phyloP scores from a whole-genome alignment of 23 tunicate species.

The Halocynthia aurantium region DNA sequence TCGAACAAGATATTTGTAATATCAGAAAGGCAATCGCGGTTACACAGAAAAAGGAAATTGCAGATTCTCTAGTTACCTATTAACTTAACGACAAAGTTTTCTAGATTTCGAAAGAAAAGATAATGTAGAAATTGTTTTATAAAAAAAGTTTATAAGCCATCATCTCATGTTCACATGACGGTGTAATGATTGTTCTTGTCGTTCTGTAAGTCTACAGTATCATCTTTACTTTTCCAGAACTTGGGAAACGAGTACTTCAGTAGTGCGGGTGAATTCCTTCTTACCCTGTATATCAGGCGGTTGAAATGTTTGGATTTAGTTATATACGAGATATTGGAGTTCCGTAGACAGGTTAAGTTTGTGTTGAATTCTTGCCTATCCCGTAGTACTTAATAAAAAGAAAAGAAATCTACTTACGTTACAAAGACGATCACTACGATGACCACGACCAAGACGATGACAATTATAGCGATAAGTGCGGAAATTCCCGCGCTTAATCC shows the following conservation, averaged over 20 bases:
- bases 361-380: constrained; percentile 14
- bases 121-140: too few relatives aligned
- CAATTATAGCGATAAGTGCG: constrained; percentile 42
- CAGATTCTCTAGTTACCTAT: too few relatives aligned
- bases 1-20: too few relatives aligned
- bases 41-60: too few relatives aligned
- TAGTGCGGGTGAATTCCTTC: constrained; percentile 46
- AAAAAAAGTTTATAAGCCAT: neutral
- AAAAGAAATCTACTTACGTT: constrained; percentile 40
- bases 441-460: constrained; percentile 40
- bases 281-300: constrained; percentile 37
- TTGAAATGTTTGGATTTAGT: constrained; percentile 1
- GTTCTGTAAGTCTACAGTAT: constrained; percentile 34
- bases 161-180: constrained; percentile 34
- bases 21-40: too few relatives aligned
- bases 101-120: too few relatives aligned
- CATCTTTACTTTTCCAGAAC: constrained; percentile 44
- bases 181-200: constrained; percentile 39
- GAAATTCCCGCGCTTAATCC: constrained; percentile 27
- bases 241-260: constrained; percentile 43
- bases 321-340: too few relatives aligned
- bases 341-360: neutral
- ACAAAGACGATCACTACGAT: constrained; percentile 43
- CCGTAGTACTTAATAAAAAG: neutral
- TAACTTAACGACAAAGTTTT: too few relatives aligned